Base-by-base conservation (phyloP, 2,888 invertebrate species). In the Iselma pallidipennis region DNA sequence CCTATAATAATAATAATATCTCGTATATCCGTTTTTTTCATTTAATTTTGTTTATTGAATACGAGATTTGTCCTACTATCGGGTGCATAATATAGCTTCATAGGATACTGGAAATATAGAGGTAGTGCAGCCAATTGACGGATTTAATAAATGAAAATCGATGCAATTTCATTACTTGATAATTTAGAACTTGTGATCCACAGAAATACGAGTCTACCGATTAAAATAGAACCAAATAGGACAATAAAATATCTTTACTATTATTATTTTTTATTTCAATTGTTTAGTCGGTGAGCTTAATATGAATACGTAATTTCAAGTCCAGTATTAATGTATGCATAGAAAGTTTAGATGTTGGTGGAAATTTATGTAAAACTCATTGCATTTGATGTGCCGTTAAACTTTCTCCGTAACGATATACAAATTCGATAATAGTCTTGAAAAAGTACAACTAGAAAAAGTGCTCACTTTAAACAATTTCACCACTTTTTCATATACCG, bases 351-450 rank as follows among this genome's bases (percentile, higher is more conserved):
- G 50, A 0, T 50, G 2, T 16, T 42, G n/a, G 9, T 26, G 28
- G 2, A 50, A 50, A 51, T 51, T 51, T 51, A 16, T 51, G 51
- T 51, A 29, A 51, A 29, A 51, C 28, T 29, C 50, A 50, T 14
- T 50, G 50, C 26, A 50, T 50, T 29, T 50, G 25, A 1, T 29
- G 14, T 50, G 10, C 26, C 23, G 50, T n/a, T 50, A 26, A 50
- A 50, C 26, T 50, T 51, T 29, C 28, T 12, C 28, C 9, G 16
- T 29, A 51, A 51, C 7, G 16, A 28, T 26, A 25, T 14, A 23
- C 2, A 14, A 51, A 51, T 50, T 28, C 19, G 16, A 50, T 51
- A 29, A 51, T 21, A 14, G 31, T 16, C 26, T 14, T 5, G 49
- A 1, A 9, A n/a, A 49, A 49, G 1, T 33, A 19, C 4, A 2